phyloP scores from a whole-genome alignment of 2,113 vertebrate species.

The Platysternon megacephalum region DNA sequence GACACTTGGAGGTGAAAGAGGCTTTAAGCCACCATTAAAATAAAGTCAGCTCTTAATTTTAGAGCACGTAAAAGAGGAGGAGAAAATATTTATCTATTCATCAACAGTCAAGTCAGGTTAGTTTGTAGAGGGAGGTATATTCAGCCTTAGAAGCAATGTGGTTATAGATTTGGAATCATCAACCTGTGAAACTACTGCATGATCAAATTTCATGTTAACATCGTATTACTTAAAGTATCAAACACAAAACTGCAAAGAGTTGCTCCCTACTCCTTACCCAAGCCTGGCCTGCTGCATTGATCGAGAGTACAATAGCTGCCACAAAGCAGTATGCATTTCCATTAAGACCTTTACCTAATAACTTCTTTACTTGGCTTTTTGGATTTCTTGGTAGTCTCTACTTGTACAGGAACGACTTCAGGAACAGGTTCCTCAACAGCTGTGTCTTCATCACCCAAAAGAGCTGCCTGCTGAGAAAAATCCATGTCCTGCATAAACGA shows the following conservation, averaged over 20 bases:
- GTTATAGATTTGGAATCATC: background rate
- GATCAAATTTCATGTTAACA: background rate
- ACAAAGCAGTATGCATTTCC: background rate
- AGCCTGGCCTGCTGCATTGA: background rate
- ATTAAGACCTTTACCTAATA: slow-evolving; percentile 84
- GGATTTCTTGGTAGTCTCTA: slow-evolving; percentile 94
- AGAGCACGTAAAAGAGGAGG: background rate
- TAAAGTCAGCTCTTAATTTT: background rate
- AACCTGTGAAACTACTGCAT: background rate
- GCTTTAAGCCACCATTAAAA: background rate
- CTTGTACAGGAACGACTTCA: slow-evolving; percentile 88
- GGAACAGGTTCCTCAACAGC: slow-evolving; percentile 87
- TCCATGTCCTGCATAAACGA: slow-evolving; percentile 99
- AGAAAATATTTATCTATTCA: background rate
- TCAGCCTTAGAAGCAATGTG: background rate
- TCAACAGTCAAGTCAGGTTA: background rate
- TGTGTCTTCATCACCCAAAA: slow-evolving; percentile 93
- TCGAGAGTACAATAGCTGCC: background rate
- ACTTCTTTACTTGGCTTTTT: slow-evolving; percentile 95
- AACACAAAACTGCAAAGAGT: background rate
- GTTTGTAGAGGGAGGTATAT: background rate
- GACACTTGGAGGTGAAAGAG: background rate
- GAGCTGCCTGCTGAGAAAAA: slow-evolving; percentile 98
- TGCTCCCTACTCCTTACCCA: rapidly evolving
- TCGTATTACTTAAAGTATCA: background rate